Evolutionary conservation across 2,797 vertebrate species (phyloP).

Genomic region (Meda fulgida): DNA sequence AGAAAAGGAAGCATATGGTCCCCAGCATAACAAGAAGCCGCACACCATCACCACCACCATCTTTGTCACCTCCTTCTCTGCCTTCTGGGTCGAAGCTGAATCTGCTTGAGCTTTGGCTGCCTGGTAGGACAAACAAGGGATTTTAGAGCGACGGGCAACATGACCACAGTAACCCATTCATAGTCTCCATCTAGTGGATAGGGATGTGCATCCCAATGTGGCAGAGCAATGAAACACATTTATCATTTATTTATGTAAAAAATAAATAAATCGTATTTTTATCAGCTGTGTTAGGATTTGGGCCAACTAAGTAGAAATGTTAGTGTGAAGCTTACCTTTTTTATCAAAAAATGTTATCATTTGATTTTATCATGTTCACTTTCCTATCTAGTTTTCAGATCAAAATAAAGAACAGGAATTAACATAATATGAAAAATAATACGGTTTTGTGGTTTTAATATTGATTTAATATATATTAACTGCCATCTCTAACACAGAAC

Average conservation of each 20-base stretch:
- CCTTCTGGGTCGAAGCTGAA: conserved; percentile 81
- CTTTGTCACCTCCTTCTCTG: conserved; percentile 80
- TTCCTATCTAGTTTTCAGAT: not conserved
- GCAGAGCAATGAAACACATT: not conserved
- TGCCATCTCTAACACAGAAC: conserved; percentile 55
- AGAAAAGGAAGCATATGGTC: conserved; percentile 76
- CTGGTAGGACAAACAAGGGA: conserved; percentile 56
- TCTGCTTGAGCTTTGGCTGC: conserved; percentile 81
- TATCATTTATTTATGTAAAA: not conserved
- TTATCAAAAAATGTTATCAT: not conserved
- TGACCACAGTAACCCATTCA: not conserved
- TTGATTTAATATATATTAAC: conserved; percentile 60
- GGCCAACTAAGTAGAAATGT: not conserved
- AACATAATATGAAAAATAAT: not conserved
- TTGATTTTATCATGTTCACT: not conserved
- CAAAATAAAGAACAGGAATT: not conserved
- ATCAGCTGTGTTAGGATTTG: not conserved
- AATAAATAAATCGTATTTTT: not conserved
- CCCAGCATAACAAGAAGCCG: conserved; percentile 80
- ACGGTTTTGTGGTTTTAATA: not conserved
- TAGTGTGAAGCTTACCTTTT: not conserved
- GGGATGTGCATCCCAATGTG: not conserved
- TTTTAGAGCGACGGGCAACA: not conserved
- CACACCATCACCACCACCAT: conserved; percentile 83
- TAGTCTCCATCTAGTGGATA: conserved; percentile 22